Percentiles rank a stretch among this genome's conserved stretches.
Evolutionary conservation across 1,140 invertebrate genomes (phyloP).

Genomic region (Aphelinus certus): DNA sequence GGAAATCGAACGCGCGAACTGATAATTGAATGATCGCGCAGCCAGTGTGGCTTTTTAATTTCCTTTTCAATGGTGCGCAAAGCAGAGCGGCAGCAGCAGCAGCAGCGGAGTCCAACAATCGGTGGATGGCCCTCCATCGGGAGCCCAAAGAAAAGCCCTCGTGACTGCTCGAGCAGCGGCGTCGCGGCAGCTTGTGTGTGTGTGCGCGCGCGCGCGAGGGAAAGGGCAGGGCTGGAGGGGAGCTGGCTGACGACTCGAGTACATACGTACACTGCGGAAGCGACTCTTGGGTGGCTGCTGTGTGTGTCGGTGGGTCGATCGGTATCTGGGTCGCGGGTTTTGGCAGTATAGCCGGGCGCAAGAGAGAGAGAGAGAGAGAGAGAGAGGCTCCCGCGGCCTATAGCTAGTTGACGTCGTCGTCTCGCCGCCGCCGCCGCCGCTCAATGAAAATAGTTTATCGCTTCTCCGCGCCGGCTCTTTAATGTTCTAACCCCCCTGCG

Average conservation of each 20-base stretch:
- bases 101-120: neutral
- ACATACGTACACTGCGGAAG: constrained; percentile 36
- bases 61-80: neutral
- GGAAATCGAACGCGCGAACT: no score
- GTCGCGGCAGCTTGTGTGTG: neutral
- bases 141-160: no score
- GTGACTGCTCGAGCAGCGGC: neutral
- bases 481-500: neutral
- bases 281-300: constrained; percentile 19
- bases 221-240: constrained; percentile 20
- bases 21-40: no score
- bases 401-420: neutral
- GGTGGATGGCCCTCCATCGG: no score
- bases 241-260: constrained; percentile 22
- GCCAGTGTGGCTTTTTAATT: neutral
- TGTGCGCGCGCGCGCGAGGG: constrained; percentile 3
- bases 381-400: neutral
- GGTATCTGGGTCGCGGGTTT: constrained; percentile 65
- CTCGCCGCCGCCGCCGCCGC: neutral
- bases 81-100: neutral
- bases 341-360: constrained; percentile 54
- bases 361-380: no score
- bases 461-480: constrained; percentile 19
- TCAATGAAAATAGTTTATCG: constrained; percentile 39
- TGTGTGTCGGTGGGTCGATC: constrained; percentile 63